Evolutionary conservation across 2,888 invertebrate genomes (phyloP).

Genomic region (Eupithecia subumbrata): DNA sequence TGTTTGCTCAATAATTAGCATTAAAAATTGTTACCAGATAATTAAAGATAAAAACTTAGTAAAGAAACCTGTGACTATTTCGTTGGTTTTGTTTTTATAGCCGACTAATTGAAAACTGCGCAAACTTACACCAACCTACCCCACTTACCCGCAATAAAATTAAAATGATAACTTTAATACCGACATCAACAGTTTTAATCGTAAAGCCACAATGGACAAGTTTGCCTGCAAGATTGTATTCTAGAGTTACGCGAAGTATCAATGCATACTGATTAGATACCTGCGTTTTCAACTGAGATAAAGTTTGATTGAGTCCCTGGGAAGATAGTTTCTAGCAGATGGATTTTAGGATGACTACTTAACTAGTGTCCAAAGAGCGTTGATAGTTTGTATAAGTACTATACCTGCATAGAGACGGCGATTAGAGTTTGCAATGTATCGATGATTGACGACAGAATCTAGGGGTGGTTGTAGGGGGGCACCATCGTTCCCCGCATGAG

Average conservation of each 20-base stretch:
- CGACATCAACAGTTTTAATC: neutral
- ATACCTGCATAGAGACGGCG: constrained; percentile 90
- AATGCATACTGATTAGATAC: constrained; percentile 10
- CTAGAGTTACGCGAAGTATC: constrained; percentile 2
- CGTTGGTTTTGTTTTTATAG: too few species aligned
- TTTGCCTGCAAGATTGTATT: constrained; percentile 19
- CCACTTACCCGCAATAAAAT: too few species aligned
- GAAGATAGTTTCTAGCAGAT: neutral
- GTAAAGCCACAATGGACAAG: constrained; percentile 16
- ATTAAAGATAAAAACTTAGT: too few species aligned
- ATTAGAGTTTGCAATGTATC: constrained; percentile 87
- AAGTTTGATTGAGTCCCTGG: constrained; percentile 3
- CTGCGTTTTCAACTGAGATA: neutral
- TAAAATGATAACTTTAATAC: neutral
- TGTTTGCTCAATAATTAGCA: too few species aligned
- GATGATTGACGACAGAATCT: constrained; percentile 86
- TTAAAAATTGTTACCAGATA: too few species aligned
- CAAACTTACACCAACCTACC: too few species aligned
- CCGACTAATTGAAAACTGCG: too few species aligned
- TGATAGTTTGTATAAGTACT: neutral
- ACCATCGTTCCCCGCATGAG: constrained; percentile 90
- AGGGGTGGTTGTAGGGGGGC: constrained; percentile 89
- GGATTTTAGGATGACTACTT: neutral
- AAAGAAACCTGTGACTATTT: too few species aligned
- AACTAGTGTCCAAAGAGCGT: neutral